These are phyloP conservation scores for Stictonetta naevosa DNA, from an alignment of 2,113 vertebrate genomes.

Conservation along the genomic window DNA sequence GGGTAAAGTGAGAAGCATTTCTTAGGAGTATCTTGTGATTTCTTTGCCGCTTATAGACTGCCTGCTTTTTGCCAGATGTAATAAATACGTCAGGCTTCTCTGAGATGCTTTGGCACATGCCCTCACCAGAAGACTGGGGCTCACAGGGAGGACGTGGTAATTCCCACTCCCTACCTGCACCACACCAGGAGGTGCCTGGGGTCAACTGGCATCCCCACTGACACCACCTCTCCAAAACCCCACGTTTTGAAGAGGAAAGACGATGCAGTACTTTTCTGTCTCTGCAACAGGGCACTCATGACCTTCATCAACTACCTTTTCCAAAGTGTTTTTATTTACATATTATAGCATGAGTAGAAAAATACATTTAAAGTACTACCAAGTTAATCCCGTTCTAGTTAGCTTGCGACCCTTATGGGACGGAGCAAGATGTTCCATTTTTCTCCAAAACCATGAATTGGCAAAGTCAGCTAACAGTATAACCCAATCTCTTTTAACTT, in stretches of 20 bases:
- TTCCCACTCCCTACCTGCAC: background rate
- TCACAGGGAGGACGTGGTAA: no score
- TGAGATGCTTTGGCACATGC: background rate
- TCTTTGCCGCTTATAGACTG: background rate
- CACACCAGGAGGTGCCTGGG: background rate
- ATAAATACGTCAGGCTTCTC: background rate
- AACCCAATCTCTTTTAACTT: no score
- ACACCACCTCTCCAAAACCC: background rate
- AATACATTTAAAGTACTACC: background rate
- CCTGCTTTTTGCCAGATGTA: background rate
- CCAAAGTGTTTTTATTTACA: background rate
- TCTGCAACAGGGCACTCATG: no score
- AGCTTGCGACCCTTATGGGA: no score
- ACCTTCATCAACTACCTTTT: background rate
- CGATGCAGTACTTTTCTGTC: no score
- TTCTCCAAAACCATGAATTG: background rate
- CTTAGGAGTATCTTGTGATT: background rate
- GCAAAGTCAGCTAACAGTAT: background rate
- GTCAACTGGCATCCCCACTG: background rate
- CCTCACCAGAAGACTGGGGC: background rate
- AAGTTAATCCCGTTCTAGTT: background rate
- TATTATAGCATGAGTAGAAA: background rate
- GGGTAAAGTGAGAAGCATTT: background rate
- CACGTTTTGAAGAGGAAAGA: background rate
- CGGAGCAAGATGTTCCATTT: accelerated